Base-by-base conservation (phyloP, 2,797 vertebrate genomes). In the Rhynchonycteris naso region DNA sequence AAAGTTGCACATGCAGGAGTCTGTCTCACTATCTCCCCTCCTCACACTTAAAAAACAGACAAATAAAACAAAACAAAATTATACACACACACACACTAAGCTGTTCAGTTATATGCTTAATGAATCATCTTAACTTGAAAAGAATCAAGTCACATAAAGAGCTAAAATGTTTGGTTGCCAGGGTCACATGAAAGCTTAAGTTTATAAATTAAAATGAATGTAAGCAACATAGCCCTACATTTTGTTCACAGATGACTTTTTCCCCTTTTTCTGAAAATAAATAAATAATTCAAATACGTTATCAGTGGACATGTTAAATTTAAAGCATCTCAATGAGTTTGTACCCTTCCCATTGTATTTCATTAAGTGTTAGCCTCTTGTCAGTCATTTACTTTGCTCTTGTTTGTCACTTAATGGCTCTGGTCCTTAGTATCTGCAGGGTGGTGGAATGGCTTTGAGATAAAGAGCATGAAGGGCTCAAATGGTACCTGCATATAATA, bases 201-300 rank as follows among this genome's bases (percentile, higher is more conserved):
- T 69, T 82, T 79, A 16, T 66, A 75, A 88, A 82, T 87, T 91
- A 68, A 83, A 95, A 63, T 71, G 79, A 38, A 74, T 82, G 50
- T 84, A 50, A 91, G 33, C 12, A 89, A 89, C 10, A n/a, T 33
- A 90, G 33, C 8, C 28, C 26, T 74, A 54, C n/a, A 66, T 74
- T 95, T 88, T 91, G 16, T 79, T 74, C 13, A 66, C 12, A 13
- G 35, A 81, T 50, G 68, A 82, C 15, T 84, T 92, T 65, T 69
- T 84, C 87, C 16, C 43, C 43, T 75, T 52, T 69, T 50, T 84
- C 18, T 16, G 8, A 30, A 14, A 12, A 24, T n/a, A 13, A 22
- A 54, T 38, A 56, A 66, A 33, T 21, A 50, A 33, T 35, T 11
- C 58, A 91, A 75, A 21, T 21, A 43, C 54, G 18, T 30, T 30